Percentiles rank a stretch among this genome's conserved stretches.
Evolutionary conservation across 2,113 vertebrate species (phyloP).

Genomic region (Mustela lutreola): DNA sequence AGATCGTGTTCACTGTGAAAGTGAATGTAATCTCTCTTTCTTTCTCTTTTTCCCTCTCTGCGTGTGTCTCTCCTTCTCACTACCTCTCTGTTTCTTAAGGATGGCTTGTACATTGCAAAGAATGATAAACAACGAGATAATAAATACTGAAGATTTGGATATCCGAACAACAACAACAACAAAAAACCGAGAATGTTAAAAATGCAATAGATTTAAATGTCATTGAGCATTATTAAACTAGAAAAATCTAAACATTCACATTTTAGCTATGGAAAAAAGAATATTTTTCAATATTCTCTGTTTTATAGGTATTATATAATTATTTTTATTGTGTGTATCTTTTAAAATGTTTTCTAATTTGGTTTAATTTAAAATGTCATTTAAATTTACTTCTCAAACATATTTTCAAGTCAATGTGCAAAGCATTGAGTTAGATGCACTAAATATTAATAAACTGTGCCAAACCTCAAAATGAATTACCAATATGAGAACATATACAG

Average conservation of each 20-base stretch:
- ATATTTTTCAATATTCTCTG: not conserved
- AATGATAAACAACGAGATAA: not conserved
- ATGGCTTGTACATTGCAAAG: not conserved
- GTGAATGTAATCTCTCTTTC: not conserved
- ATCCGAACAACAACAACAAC: not conserved
- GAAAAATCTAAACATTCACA: not conserved
- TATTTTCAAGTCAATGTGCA: not conserved
- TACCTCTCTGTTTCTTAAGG: not conserved
- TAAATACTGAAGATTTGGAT: not conserved
- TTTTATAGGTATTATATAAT: slow-evolving; percentile 17
- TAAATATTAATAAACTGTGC: slow-evolving; percentile 50
- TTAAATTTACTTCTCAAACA: slow-evolving; percentile 16
- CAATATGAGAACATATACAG: not conserved
- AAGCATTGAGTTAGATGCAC: not conserved
- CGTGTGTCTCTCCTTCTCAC: not conserved
- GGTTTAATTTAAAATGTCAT: not conserved
- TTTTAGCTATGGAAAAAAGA: not conserved
- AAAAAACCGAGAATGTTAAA: not conserved
- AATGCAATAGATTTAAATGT: not conserved
- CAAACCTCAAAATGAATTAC: not conserved
- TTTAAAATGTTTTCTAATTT: not conserved
- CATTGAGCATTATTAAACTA: not conserved
- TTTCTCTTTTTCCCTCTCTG: accelerated
- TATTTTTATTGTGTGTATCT: not conserved
- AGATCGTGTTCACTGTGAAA: not conserved